These are phyloP conservation scores for Sprattus sprattus DNA, from an alignment of 2,113 vertebrate species.

Conservation along the genomic window DNA sequence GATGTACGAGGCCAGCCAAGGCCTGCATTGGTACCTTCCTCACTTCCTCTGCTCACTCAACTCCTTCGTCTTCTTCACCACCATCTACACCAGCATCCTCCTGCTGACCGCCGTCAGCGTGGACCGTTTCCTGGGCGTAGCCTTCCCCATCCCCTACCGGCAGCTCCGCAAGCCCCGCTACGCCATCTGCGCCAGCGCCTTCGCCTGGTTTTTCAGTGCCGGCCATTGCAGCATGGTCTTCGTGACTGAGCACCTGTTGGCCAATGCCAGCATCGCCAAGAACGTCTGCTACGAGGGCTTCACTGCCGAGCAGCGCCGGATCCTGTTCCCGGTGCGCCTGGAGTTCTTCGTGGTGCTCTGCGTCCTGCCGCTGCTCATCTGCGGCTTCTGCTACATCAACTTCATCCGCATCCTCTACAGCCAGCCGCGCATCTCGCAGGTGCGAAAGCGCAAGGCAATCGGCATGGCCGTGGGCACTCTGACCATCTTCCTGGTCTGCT, in stretches of 20 bases:
- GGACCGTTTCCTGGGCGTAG: slow-evolving; percentile 70
- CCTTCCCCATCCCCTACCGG: slow-evolving; percentile 67
- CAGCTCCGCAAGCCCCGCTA: slow-evolving; percentile 45
- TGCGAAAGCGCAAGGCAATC: slow-evolving; percentile 65
- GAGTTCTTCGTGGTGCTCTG: slow-evolving; percentile 73
- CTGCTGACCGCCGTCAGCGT: slow-evolving; percentile 72
- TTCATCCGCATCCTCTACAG: slow-evolving; percentile 63
- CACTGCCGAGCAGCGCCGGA: slow-evolving; percentile 50
- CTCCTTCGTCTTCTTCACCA: slow-evolving; percentile 70
- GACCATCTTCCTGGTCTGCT: slow-evolving; percentile 74
- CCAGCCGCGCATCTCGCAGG: slow-evolving; percentile 48
- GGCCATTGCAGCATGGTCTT: slow-evolving; percentile 72
- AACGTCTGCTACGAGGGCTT: slow-evolving; percentile 72
- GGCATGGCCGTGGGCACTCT: slow-evolving; percentile 72
- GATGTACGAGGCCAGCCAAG: slow-evolving; percentile 58
- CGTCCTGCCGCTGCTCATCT: slow-evolving; percentile 64
- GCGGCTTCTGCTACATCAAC: slow-evolving; percentile 62
- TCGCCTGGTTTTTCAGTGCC: slow-evolving; percentile 66
- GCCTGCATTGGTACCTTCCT: slow-evolving; percentile 60
- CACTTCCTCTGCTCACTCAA: slow-evolving; percentile 62
- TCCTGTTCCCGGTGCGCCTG: slow-evolving; percentile 69
- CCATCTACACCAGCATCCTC: slow-evolving; percentile 75
- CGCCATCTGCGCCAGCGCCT: slow-evolving; percentile 27
- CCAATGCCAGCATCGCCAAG: neutral
- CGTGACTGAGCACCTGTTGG: slow-evolving; percentile 50